Percentiles rank a stretch among this genome's conserved stretches.
These are phyloP conservation scores for Torymus aiolomorphi DNA, from an alignment of 2,888 invertebrate genomes.

Conservation along the genomic window DNA sequence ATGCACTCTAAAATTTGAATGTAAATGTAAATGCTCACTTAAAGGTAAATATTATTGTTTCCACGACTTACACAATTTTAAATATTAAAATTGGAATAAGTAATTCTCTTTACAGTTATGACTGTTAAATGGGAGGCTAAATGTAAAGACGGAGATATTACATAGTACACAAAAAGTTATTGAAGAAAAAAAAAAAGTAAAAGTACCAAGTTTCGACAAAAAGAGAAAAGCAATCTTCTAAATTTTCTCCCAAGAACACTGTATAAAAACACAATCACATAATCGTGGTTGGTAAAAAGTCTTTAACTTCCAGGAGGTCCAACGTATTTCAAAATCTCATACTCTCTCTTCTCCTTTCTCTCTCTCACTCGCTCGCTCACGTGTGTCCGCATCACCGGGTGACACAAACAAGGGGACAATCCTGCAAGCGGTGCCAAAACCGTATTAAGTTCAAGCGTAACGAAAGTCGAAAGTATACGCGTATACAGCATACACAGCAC, in stretches of 20 bases:
- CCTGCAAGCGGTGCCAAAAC: neutral
- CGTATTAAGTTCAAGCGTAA: slow-evolving; percentile 8
- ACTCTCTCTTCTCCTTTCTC: slow-evolving; percentile 27
- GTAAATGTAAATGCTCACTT: slow-evolving; percentile 39
- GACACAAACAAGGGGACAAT: neutral
- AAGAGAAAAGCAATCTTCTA: slow-evolving; percentile 6
- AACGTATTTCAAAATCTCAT: slow-evolving; percentile 1
- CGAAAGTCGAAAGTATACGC: neutral
- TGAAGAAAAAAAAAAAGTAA: neutral
- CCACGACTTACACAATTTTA: neutral
- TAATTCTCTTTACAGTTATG: neutral
- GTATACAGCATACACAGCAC: neutral
- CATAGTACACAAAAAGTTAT: neutral
- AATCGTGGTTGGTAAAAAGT: neutral
- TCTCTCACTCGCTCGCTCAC: no score
- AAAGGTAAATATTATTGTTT: slow-evolving; percentile 35
- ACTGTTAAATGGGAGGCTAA: slow-evolving; percentile 4
- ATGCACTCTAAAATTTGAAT: slow-evolving; percentile 37
- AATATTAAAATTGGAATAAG: slow-evolving; percentile 17
- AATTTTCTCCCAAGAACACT: neutral
- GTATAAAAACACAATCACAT: slow-evolving; percentile 1
- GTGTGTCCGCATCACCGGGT: neutral
- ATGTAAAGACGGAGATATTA: neutral
- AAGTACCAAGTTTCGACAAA: neutral
- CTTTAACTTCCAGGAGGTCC: neutral